Conservation (phyloP, 2,113 vertebrate genomes). For the Oceanodroma tethys region DNA sequence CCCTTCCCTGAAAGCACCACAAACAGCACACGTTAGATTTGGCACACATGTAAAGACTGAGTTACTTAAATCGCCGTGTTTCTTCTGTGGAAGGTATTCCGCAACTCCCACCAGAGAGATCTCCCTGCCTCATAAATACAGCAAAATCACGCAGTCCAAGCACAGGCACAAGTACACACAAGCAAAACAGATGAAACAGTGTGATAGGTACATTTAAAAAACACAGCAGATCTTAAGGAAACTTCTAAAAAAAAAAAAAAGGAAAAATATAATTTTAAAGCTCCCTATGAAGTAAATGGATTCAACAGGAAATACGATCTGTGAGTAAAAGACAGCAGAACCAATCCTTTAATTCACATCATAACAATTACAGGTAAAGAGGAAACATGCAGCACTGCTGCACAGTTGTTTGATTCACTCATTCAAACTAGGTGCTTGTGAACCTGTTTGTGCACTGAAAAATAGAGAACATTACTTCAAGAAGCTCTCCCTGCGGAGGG, state of each 20-base stretch:
- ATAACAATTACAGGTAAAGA: neutral
- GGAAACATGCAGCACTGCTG: neutral
- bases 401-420: neutral
- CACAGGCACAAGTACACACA: neutral
- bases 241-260: neutral
- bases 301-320: neutral
- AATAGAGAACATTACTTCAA: neutral
- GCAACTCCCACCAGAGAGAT: neutral
- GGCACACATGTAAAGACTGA: neutral
- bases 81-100: neutral
- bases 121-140: neutral
- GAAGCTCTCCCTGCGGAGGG: too few species aligned
- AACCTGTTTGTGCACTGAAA: neutral
- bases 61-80: neutral
- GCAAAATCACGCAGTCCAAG: neutral
- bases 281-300: neutral
- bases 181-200: neutral
- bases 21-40: neutral
- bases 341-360: neutral
- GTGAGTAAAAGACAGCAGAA: neutral
- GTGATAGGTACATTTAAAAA: neutral
- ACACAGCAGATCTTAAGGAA: neutral
- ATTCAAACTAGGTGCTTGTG: neutral
- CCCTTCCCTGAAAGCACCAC: constrained; percentile 80
- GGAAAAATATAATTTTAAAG: neutral